Base-by-base conservation (phyloP, 2,888 invertebrate genomes). In the Anticlea derivata region DNA sequence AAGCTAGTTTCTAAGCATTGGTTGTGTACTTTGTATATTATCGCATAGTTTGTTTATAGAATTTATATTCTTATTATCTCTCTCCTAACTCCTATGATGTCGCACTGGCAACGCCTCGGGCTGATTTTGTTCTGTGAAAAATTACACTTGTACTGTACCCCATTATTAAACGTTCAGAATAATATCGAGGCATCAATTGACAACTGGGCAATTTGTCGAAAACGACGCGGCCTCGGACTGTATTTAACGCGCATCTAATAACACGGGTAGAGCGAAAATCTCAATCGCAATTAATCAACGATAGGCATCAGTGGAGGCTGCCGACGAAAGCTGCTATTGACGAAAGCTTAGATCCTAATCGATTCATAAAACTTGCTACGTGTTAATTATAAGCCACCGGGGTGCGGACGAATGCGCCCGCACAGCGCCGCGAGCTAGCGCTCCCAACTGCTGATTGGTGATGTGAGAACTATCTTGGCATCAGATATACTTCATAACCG, bases 261-360 rank as follows among this genome's bases (percentile, higher is more conserved):
- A 88, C 78, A 89, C 70, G 78, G 77, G 74, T 72, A 75, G 68
- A 66, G 81, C 78, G 68, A 86, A 88, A 89, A 87, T 86, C 88
- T 87, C 86, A 83, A 87, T 86, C 78, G 85, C 80, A 76, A 89
- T 90, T 83, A 84, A 88, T 90, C 88, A 89, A 74, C 73, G 87
- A 88, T 88, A 89, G 78, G 65, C 69, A 88, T 88, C 86, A 70
- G 63, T 59, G 65, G 78, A 75, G 76, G 72, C 67, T 70, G 73
- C 75, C 70, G 83, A 82, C 80, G 85, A 86, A 84, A 84, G 84
- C 86, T 81, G 83, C 81, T 83, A 90, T 89, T 88, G 90, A 90
- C 84, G 87, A 90, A 90, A 90, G 90, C 89, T 89, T 88, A 89
- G 90, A 90, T 90, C 76, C 79, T 87, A 90, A 90, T 90, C 90